These are phyloP conservation scores for Corythoichthys intestinalis DNA, from an alignment of 2,113 vertebrate genomes.

Conservation along the genomic window DNA sequence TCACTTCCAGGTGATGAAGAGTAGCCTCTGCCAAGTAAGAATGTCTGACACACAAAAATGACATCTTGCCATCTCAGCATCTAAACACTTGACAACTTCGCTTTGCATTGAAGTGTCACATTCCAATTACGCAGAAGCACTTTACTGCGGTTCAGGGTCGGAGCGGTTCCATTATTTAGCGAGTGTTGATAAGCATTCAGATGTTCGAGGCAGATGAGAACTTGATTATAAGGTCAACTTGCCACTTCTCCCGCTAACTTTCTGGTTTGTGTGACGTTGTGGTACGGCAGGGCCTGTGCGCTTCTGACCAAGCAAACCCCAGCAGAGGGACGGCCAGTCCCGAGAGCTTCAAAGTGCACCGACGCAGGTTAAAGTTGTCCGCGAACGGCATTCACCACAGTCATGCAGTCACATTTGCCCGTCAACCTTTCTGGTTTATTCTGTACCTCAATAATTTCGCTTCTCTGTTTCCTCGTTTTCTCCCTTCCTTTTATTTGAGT, in stretches of 20 bases:
- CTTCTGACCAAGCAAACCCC: conserved; percentile 81
- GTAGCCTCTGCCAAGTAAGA: conserved; percentile 92
- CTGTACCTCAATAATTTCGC: neutral
- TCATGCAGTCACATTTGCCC: neutral
- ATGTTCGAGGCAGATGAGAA: too few relatives aligned
- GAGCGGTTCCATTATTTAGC: too few relatives aligned
- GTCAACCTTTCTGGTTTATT: neutral
- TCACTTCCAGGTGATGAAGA: conserved; percentile 98
- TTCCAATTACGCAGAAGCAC: too few relatives aligned
- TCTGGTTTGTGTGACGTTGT: conserved; percentile 52
- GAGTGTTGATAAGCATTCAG: too few relatives aligned
- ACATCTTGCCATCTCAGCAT: neutral
- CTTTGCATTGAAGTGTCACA: neutral
- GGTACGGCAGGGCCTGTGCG: conserved; percentile 84
- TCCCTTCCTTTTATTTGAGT: neutral
- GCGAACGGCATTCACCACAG: neutral
- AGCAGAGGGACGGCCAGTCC: conserved; percentile 85
- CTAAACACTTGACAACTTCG: neutral
- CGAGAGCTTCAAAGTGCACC: conserved; percentile 87
- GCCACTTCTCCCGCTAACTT: neutral
- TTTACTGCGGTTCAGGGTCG: too few relatives aligned
- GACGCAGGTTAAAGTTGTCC: conserved; percentile 80
- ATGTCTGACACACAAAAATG: neutral
- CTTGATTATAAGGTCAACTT: too few relatives aligned
- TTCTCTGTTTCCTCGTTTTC: conserved; percentile 16